Evolutionary conservation across 2,888 invertebrate genomes (phyloP), one percentile per base, ranked within the genome.

Genomic region (Argynnis bischoffii): DNA sequence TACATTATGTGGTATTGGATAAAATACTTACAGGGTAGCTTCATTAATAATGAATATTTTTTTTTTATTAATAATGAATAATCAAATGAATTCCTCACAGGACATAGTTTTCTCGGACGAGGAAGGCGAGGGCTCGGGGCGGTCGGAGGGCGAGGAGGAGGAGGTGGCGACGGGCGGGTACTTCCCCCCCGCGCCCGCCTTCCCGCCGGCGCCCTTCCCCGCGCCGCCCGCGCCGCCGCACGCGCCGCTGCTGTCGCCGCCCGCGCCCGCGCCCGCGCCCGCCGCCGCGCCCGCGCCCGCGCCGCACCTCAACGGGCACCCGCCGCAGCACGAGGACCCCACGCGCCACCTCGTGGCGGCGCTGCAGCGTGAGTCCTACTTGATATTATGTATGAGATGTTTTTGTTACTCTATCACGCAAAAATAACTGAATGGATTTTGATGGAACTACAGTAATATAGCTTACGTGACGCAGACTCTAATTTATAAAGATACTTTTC

Each of bases 111-210:
- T 94, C 90, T 84, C 91, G 15, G 94, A 94, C 84, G 94, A 94
- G 76, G 94, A 94, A 76, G 93, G 92, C 74, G 77, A 77, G 46
- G 88, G 84, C 65, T 93, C 92, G 55, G 92, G 92, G 4, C 94
- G 94, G 56, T 94, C 95, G 55, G 95, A 95, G 80, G 93, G 93
- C 60, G 96, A 95, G 79, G 95, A 95, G 78, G 95, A 95, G 75
- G 93, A 89, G 79, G 71, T 67, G 56, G 86, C 72, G 78, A 83
- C 71, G 83, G 79, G 75, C 66, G 76, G 85, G 71, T 72, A 79
- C 79, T 71, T 78, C 73, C 70, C 81, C 81, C 80, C 82, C 78
- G 79, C 84, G 82, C 81, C 67, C 78, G 81, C 74, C 78, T 80
- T 75, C 75, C 77, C 80, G 73, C 75, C 81, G 66, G 75, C 74